Percentiles rank a stretch among this genome's conserved stretches.
phyloP scores from a whole-genome alignment of 2,113 vertebrate genomes.

The Pituophis catenifer region DNA sequence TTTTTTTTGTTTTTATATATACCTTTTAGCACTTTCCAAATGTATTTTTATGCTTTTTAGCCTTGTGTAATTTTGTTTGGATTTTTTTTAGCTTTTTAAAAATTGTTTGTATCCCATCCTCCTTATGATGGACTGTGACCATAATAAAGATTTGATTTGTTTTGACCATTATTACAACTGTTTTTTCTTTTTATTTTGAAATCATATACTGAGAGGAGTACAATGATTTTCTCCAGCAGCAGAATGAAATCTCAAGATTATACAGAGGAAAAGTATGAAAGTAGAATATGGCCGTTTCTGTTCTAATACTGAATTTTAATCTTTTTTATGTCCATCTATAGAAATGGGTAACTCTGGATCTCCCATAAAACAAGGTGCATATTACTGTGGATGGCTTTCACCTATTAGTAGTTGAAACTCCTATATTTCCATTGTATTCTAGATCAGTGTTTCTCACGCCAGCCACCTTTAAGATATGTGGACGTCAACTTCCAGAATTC shows the following conservation, averaged over 20 bases:
- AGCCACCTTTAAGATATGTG: not conserved
- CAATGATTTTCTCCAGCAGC: not conserved
- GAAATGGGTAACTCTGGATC: not conserved
- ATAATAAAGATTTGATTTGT: not conserved
- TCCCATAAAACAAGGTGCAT: not conserved
- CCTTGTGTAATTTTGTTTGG: not conserved
- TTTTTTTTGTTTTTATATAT: too few relatives aligned
- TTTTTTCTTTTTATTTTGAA: slow-evolving; percentile 15
- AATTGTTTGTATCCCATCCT: not conserved
- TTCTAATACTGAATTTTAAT: not conserved
- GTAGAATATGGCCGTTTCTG: not conserved
- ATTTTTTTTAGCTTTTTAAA: not conserved
- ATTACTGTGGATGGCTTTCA: not conserved
- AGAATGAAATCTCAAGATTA: fast-evolving
- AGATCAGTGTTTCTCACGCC: not conserved
- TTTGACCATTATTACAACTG: not conserved
- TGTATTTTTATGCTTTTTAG: not conserved
- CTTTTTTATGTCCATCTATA: not conserved
- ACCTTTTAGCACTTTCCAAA: not conserved
- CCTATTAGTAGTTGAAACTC: not conserved
- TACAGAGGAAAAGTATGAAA: slow-evolving; percentile 7
- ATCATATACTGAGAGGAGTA: not conserved
- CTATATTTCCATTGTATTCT: not conserved
- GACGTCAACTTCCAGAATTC: not conserved
- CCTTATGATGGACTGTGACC: not conserved